A percentile compares a stretch with the other conserved stretches of the same genome.
phyloP scores from a whole-genome alignment of 2,797 vertebrate species.

The Aldrovandia affinis region DNA sequence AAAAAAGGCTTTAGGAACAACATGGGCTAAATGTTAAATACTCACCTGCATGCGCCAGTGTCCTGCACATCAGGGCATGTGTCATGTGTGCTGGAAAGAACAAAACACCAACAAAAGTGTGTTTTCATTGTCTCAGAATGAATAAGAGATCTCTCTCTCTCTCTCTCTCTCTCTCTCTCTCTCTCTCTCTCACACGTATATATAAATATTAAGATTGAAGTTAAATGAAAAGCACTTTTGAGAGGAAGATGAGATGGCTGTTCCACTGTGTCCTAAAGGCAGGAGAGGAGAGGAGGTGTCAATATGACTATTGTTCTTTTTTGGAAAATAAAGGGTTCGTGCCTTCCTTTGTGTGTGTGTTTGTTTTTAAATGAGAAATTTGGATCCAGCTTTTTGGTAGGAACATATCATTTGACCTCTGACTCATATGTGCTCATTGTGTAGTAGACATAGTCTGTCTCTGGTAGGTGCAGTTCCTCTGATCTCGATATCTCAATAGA shows the following conservation, averaged over 20 bases:
- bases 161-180: neutral
- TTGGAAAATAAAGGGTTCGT: slow-evolving; percentile 1
- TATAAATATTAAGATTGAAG: slow-evolving; percentile 17
- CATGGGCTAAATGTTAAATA: neutral
- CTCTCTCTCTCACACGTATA: no score
- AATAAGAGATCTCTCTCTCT: neutral
- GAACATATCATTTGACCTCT: slow-evolving; percentile 14
- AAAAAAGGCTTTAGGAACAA: neutral
- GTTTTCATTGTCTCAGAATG: neutral
- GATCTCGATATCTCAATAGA: no score
- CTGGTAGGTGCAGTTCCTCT: neutral
- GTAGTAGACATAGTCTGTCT: neutral
- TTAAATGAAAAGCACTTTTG: neutral
- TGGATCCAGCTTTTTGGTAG: neutral
- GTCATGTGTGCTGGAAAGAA: slow-evolving; percentile 16
- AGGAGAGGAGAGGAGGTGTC: slow-evolving; percentile 7
- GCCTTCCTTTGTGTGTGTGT: neutral
- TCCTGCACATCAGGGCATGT: neutral
- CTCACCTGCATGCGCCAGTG: neutral
- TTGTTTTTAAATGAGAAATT: neutral
- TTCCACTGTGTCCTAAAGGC: neutral
- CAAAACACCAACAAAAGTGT: neutral
- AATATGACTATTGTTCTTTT: slow-evolving; percentile 12
- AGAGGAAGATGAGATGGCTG: neutral
- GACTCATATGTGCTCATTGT: slow-evolving; percentile 22